Evolutionary conservation across 1,140 invertebrate species (phyloP).

Genomic region (Drosophila sechellia): DNA sequence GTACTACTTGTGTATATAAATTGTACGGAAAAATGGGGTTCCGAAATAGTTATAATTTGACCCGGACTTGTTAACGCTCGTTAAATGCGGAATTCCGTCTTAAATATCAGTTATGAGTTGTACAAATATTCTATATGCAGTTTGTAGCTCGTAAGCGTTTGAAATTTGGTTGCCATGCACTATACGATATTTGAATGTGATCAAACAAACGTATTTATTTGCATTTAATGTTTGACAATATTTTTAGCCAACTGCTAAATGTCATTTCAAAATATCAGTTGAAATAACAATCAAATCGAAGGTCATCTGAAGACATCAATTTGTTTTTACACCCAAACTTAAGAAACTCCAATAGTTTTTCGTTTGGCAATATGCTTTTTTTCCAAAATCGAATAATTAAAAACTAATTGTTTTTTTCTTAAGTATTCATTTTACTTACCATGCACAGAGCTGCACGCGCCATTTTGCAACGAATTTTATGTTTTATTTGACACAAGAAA

Average conservation of each 20-base stretch:
- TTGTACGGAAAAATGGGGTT: constrained; percentile 4
- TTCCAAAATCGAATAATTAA: too few species aligned
- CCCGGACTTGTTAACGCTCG: constrained; percentile 47
- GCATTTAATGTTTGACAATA: constrained; percentile 55
- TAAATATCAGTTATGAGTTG: constrained; percentile 7
- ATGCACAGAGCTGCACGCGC: constrained; percentile 83
- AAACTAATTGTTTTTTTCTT: background rate
- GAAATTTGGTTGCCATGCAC: constrained; percentile 20
- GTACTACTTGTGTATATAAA: constrained; percentile 25
- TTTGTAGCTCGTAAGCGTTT: constrained; percentile 8
- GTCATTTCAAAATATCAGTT: constrained; percentile 16
- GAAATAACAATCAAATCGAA: constrained; percentile 11
- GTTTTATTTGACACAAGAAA: constrained; percentile 68
- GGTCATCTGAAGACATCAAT: background rate
- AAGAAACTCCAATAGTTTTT: background rate
- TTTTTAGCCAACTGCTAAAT: constrained; percentile 58
- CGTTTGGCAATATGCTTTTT: background rate
- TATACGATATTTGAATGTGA: constrained; percentile 27
- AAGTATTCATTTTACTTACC: constrained; percentile 62
- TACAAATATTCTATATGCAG: constrained; percentile 5
- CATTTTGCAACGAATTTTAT: constrained; percentile 75
- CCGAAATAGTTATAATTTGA: constrained; percentile 47
- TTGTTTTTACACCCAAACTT: background rate
- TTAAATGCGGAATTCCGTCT: constrained; percentile 12
- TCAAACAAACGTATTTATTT: constrained; percentile 64